These are phyloP conservation scores for Choristoneura fumiferana DNA, from an alignment of 1,140 invertebrate genomes.

Conservation along the genomic window DNA sequence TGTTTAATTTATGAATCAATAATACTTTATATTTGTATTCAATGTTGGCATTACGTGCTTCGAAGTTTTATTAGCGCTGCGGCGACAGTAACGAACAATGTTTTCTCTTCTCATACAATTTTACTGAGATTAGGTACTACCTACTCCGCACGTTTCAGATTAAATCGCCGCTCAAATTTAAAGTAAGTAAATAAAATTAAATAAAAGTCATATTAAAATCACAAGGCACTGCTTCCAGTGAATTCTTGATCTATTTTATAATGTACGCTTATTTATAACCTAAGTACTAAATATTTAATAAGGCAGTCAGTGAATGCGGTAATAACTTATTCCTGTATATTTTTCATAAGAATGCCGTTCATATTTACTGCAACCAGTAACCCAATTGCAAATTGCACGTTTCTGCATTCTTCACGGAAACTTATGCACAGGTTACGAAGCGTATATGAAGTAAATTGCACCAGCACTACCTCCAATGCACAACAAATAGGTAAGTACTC, in stretches of 20 bases:
- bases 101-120: constrained; percentile 8
- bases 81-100: constrained; percentile 1
- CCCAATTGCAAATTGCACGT: constrained; percentile 4
- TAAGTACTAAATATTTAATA: no score
- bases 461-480: no score
- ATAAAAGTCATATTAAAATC: no score
- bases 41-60: constrained; percentile 16
- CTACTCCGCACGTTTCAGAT: constrained; percentile 2
- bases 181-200: constrained; percentile 5
- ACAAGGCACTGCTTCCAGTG: no score
- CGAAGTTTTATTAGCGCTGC: constrained; percentile 8
- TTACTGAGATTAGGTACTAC: no score
- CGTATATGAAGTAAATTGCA: background rate
- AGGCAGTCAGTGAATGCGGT: no score
- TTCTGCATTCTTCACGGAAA: constrained; percentile 8
- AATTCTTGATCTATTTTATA: no score
- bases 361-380: background rate
- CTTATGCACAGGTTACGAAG: constrained; percentile 11
- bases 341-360: no score
- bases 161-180: background rate
- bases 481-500: no score
- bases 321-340: no score
- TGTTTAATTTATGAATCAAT: constrained; percentile 16
- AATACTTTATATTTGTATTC: constrained; percentile 15
- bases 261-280: no score